Conservation (phyloP, 2,797 vertebrate species). For the Paramormyrops hopkinsi region DNA sequence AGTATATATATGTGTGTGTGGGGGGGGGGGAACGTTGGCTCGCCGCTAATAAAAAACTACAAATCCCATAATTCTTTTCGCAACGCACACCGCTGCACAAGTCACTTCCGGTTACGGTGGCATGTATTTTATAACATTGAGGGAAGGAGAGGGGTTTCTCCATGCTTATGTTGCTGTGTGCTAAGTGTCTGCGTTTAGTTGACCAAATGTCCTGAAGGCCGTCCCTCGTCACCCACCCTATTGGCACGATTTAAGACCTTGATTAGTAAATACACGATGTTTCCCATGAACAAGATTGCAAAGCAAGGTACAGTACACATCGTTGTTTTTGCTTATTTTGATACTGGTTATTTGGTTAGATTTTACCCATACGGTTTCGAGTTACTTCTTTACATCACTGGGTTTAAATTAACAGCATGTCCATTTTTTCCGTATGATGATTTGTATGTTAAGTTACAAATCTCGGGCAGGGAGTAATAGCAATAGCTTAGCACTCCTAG, state of each 20-base stretch:
- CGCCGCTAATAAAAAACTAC: neutral
- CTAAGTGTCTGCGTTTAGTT: neutral
- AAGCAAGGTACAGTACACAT: slow-evolving; percentile 51
- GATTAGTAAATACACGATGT: slow-evolving; percentile 45
- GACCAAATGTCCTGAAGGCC: neutral
- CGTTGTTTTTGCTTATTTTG: neutral
- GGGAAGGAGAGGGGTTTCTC: neutral
- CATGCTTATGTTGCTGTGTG: neutral
- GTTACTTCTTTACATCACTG: neutral
- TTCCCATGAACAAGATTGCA: slow-evolving; percentile 61
- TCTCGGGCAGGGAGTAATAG: neutral
- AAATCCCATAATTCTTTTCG: neutral
- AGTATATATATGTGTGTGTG: neutral
- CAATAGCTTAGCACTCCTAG: slow-evolving; percentile 11
- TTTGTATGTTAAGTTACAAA: neutral
- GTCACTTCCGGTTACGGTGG: neutral
- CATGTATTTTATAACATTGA: slow-evolving; percentile 6
- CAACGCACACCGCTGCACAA: neutral
- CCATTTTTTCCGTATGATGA: neutral
- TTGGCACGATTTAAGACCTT: neutral
- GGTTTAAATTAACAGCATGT: neutral
- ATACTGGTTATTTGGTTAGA: neutral
- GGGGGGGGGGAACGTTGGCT: neutral
- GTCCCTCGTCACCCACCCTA: neutral
- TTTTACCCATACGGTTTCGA: neutral